phyloP scores from a whole-genome alignment of 2,797 vertebrate genomes.

The Rachycentron canadum region DNA sequence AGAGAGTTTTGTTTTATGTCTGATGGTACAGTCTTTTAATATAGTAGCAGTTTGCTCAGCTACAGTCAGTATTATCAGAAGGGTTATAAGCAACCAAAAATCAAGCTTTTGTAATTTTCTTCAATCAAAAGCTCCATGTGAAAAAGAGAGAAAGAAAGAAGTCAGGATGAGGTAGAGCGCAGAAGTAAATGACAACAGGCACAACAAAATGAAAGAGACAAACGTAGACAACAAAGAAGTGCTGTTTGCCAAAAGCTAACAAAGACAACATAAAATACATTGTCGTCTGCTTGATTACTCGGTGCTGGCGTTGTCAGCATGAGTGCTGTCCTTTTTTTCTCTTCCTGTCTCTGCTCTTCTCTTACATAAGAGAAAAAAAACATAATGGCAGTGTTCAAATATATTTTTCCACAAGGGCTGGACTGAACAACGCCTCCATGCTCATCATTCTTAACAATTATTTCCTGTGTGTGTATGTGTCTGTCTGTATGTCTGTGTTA shows the following conservation, averaged over 20 bases:
- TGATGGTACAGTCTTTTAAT: constrained; percentile 5
- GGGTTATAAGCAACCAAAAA: neutral
- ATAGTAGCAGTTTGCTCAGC: neutral
- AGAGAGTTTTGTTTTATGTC: neutral
- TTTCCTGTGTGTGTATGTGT: constrained; percentile 57
- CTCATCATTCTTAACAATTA: constrained; percentile 70
- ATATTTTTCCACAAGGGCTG: constrained; percentile 65
- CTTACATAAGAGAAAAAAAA: constrained; percentile 61
- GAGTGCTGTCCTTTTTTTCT: constrained; percentile 49
- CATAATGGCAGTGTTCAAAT: constrained; percentile 66
- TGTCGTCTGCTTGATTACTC: constrained; percentile 35
- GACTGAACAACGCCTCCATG: constrained; percentile 69
- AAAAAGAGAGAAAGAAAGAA: too few species aligned
- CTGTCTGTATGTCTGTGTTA: constrained; percentile 58
- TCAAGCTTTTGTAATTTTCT: neutral
- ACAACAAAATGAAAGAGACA: constrained; percentile 16
- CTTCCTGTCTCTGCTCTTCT: constrained; percentile 53
- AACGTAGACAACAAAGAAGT: neutral
- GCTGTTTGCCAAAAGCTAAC: constrained; percentile 26
- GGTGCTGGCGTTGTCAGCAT: constrained; percentile 15
- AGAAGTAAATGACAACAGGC: constrained; percentile 16
- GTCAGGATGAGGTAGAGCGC: neutral
- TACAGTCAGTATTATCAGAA: constrained; percentile 10
- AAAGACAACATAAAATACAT: constrained; percentile 28
- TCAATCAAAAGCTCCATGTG: neutral